A percentile compares a stretch with the other conserved stretches of the same genome.
phyloP scores from a whole-genome alignment of 2,113 vertebrate species.

The chimpanzee (Pan troglodytes) region DNA sequence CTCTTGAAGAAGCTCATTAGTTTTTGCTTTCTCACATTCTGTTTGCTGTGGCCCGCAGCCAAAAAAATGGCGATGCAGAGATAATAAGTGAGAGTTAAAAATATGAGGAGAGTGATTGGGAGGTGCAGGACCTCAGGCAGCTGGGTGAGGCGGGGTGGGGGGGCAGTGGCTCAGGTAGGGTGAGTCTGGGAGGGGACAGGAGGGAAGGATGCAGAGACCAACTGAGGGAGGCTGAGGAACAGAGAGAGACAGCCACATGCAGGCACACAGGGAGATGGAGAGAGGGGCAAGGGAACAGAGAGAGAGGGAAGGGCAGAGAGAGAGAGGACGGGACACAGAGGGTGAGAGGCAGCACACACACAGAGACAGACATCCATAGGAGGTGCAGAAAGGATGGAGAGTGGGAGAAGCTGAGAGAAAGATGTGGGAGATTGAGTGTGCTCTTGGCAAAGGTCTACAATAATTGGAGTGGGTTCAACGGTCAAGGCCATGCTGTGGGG shows the following conservation, averaged over 20 bases:
- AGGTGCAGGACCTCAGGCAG: constrained; percentile 17
- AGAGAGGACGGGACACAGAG: neutral
- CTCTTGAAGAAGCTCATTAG: constrained; percentile 86
- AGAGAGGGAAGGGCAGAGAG: neutral
- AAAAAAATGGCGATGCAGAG: constrained; percentile 84
- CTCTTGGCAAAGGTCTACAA: neutral
- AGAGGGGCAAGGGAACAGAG: neutral
- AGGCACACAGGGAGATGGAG: neutral
- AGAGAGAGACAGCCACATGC: neutral
- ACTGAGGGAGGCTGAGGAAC: neutral
- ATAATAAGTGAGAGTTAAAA: constrained; percentile 86
- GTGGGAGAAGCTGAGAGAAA: neutral
- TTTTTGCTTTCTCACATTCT: constrained; percentile 87
- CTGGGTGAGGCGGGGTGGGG: neutral
- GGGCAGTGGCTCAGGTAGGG: constrained; percentile 33
- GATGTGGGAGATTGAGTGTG: neutral
- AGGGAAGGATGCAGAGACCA: neutral
- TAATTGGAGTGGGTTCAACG: neutral
- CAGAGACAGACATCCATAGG: neutral
- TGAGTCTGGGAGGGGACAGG: neutral
- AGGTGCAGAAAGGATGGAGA: no score
- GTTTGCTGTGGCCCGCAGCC: constrained; percentile 86
- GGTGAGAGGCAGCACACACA: neutral
- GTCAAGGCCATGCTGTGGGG: neutral
- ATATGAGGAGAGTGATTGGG: neutral